These are phyloP conservation scores for Gastracanthus pulcherrimus DNA, from an alignment of 2,888 invertebrate genomes.

Conservation along the genomic window DNA sequence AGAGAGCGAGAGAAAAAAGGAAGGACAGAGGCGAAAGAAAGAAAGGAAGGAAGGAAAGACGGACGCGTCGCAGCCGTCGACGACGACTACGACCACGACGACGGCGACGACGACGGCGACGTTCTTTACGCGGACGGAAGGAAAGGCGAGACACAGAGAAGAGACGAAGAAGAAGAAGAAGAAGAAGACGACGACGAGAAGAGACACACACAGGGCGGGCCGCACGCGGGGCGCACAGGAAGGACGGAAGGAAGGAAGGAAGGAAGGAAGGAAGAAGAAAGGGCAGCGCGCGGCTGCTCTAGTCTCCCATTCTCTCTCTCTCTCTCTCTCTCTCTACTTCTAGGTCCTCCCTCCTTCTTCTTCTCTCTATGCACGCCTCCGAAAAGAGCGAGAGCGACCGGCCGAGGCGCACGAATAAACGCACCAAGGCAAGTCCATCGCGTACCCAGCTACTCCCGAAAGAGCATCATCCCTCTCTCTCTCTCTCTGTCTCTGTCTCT, in stretches of 20 bases:
- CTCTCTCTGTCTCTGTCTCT: slow-evolving; percentile 10
- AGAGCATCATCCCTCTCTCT: slow-evolving; percentile 39
- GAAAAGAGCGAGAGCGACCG: neutral
- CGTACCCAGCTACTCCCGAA: slow-evolving; percentile 10
- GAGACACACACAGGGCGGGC: too few relatives aligned
- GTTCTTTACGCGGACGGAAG: neutral
- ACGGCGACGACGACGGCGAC: neutral
- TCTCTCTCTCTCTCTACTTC: slow-evolving; percentile 4
- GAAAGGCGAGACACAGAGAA: neutral
- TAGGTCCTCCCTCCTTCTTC: neutral
- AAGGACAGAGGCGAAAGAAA: neutral
- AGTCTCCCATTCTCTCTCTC: neutral
- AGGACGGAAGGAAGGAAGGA: slow-evolving; percentile 46
- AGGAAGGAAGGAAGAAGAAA: slow-evolving; percentile 18
- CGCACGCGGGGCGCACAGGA: neutral
- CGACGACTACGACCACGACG: slow-evolving; percentile 15
- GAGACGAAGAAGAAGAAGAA: slow-evolving; percentile 36
- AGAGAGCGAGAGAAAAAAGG: neutral
- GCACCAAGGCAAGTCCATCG: slow-evolving; percentile 12
- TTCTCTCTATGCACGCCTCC: neutral
- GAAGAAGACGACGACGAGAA: slow-evolving; percentile 9
- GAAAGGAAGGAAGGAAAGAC: neutral
- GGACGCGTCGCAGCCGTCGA: neutral
- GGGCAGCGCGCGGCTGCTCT: slow-evolving; percentile 44
- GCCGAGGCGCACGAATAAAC: neutral